A percentile compares a stretch with the other conserved stretches of the same genome.
These are phyloP conservation scores for Phrynocephalus guinanensis DNA, from an alignment of 2,797 vertebrate species.

Conservation along the genomic window DNA sequence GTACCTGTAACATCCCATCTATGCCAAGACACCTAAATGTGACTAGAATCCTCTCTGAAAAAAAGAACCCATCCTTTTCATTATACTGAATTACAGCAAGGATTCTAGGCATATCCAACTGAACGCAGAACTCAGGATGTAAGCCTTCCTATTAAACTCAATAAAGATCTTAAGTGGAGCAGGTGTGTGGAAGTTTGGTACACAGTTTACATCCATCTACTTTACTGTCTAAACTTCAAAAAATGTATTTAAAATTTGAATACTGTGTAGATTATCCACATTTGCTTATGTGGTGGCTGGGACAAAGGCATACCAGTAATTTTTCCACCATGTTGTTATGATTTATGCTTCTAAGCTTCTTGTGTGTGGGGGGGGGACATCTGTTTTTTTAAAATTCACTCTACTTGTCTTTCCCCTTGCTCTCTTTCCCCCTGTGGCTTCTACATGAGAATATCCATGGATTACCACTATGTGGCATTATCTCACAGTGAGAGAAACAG, in stretches of 20 bases:
- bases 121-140: neutral
- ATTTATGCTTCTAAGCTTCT: no score
- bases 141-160: neutral
- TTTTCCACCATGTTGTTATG: neutral
- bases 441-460: neutral
- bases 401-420: neutral
- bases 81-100: neutral
- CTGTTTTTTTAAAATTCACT: neutral
- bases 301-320: neutral
- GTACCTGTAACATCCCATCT: neutral
- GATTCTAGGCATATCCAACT: neutral
- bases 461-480: neutral
- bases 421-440: neutral
- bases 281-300: neutral
- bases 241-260: neutral
- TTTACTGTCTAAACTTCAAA: no score
- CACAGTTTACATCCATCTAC: neutral
- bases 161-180: neutral
- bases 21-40: neutral
- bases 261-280: neutral
- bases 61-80: neutral
- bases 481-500: neutral
- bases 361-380: no score
- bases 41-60: neutral
- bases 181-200: neutral